Evolutionary conservation across 2,797 vertebrate genomes (phyloP).

Genomic region (Chromis chromis): DNA sequence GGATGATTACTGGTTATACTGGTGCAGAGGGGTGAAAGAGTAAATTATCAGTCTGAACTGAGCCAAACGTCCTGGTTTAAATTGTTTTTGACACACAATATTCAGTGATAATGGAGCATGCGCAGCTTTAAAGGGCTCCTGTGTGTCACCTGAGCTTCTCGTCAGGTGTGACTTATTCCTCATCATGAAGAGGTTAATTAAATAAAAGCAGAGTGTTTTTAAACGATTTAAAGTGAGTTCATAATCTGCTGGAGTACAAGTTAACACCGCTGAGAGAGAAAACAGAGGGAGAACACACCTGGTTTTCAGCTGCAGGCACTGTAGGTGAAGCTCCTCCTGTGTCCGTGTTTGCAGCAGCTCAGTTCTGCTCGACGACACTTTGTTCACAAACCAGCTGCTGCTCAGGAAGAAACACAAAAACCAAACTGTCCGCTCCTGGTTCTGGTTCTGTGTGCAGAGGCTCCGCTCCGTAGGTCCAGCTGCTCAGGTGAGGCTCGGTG

Average conservation of each 20-base stretch:
- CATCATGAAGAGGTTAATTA: neutral
- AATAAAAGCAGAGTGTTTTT: neutral
- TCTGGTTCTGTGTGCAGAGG: neutral
- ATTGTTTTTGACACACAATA: neutral
- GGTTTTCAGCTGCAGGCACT: slow-evolving; percentile 72
- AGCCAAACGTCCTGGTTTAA: neutral
- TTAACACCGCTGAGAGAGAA: neutral
- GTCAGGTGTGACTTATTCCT: slow-evolving; percentile 1
- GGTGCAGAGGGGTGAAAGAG: neutral
- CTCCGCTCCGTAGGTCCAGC: slow-evolving; percentile 46
- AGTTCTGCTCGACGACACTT: slow-evolving; percentile 11
- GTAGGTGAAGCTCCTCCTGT: slow-evolving; percentile 41
- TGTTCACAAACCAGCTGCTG: slow-evolving; percentile 2
- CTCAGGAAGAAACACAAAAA: neutral
- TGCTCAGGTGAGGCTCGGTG: slow-evolving; percentile 41
- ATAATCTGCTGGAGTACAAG: neutral
- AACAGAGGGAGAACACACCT: slow-evolving; percentile 58
- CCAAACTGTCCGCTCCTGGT: neutral
- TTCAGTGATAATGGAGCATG: slow-evolving; percentile 15
- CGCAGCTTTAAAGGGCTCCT: slow-evolving; percentile 12
- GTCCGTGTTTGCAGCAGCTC: slow-evolving; percentile 39
- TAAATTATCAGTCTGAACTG: neutral
- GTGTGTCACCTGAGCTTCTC: slow-evolving; percentile 41
- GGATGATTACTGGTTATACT: neutral
- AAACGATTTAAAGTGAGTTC: neutral